Conservation (phyloP, 2,797 vertebrate species). For the Phalloptychus januarius region DNA sequence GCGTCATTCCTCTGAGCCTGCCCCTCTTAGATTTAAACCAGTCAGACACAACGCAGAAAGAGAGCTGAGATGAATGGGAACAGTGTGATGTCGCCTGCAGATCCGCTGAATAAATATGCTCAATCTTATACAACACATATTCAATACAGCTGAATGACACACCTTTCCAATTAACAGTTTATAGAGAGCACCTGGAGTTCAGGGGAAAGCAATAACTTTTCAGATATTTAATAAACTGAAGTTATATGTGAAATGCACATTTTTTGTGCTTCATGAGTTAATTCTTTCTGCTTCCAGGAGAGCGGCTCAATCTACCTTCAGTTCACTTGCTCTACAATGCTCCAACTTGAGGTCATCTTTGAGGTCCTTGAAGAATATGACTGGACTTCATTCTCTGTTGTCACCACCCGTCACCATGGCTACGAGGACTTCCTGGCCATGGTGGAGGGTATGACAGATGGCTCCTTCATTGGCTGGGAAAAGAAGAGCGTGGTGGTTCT, state of each 20-base stretch:
- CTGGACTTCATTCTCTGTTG: slow-evolving; percentile 93
- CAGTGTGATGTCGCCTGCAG: neutral
- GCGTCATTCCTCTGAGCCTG: slow-evolving; percentile 17
- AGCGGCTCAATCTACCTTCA: slow-evolving; percentile 94
- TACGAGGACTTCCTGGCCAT: slow-evolving; percentile 93
- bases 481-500: slow-evolving; percentile 89
- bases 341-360: slow-evolving; percentile 95
- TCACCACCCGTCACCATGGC: slow-evolving; percentile 91
- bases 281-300: slow-evolving; percentile 76
- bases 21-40: slow-evolving; percentile 9
- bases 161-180: neutral
- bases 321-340: slow-evolving; percentile 90
- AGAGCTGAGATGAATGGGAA: slow-evolving; percentile 5
- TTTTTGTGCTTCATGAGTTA: neutral
- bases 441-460: slow-evolving; percentile 93
- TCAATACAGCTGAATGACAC: neutral
- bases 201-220: neutral
- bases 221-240: neutral
- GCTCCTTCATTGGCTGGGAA: slow-evolving; percentile 96
- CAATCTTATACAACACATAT: slow-evolving; percentile 6
- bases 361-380: slow-evolving; percentile 96
- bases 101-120: neutral
- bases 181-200: neutral
- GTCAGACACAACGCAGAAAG: slow-evolving; percentile 20
- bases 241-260: neutral